A percentile compares a stretch with the other conserved stretches of the same genome.
These are phyloP conservation scores for Aphis gossypii DNA, from an alignment of 1,140 invertebrate genomes.

Conservation along the genomic window DNA sequence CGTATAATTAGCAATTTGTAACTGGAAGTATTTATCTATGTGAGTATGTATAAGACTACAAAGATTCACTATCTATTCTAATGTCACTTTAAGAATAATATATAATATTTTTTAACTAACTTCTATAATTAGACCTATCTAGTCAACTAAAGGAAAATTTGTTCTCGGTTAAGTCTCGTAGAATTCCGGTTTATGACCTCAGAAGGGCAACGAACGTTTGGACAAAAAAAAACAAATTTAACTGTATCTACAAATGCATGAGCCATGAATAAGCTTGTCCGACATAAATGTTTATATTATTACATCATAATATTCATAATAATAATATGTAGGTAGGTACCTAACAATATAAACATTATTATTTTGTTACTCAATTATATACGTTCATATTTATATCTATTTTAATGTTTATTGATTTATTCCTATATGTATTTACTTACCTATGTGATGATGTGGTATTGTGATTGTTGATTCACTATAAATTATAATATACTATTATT, in stretches of 20 bases:
- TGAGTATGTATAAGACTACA: neutral
- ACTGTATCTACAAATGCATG: slow-evolving; percentile 4
- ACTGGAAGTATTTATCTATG: neutral
- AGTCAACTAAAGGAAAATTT: neutral
- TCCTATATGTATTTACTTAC: too few species aligned
- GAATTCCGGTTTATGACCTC: slow-evolving; percentile 15
- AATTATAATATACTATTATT: too few species aligned
- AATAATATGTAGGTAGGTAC: too few species aligned
- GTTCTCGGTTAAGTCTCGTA: neutral
- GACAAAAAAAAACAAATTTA: slow-evolving; percentile 16
- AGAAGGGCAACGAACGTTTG: slow-evolving; percentile 22
- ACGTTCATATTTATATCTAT: too few species aligned
- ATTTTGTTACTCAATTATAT: too few species aligned
- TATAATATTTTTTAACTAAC: neutral
- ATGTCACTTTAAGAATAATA: neutral
- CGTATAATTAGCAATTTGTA: neutral
- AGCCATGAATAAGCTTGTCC: neutral
- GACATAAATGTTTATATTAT: neutral
- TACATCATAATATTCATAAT: neutral
- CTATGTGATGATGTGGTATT: too few species aligned
- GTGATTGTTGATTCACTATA: too few species aligned
- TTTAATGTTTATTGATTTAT: too few species aligned
- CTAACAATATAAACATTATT: too few species aligned
- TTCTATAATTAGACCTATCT: neutral
- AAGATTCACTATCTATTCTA: neutral